Evolutionary conservation across 2,797 vertebrate species (phyloP).

Genomic region (Urocyon cinereoargenteus): DNA sequence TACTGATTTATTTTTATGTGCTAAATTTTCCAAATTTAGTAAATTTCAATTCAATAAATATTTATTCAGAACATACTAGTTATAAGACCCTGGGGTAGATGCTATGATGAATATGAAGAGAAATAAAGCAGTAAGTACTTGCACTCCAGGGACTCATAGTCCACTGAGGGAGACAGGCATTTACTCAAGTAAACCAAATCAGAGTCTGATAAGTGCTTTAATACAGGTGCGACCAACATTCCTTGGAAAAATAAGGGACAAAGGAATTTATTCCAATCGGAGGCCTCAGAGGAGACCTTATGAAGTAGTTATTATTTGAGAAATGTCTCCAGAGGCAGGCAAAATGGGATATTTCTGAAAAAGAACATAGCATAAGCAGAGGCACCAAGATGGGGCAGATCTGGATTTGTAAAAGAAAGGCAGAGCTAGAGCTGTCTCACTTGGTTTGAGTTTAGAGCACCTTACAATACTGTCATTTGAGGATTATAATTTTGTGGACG

Average conservation of each 20-base stretch:
- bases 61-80: slow-evolving; percentile 9
- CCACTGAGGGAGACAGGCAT: neutral
- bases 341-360: neutral
- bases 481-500: neutral
- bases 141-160: neutral
- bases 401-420: neutral
- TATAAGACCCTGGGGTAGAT: neutral
- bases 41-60: slow-evolving; percentile 25
- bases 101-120: slow-evolving; percentile 50
- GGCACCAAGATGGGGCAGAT: neutral
- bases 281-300: neutral
- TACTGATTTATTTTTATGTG: slow-evolving; percentile 1
- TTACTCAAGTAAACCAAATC: slow-evolving; percentile 46
- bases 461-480: neutral
- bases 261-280: slow-evolving; percentile 25
- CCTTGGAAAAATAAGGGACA: neutral
- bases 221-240: neutral
- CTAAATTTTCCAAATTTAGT: neutral
- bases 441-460: neutral
- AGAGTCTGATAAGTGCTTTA: neutral
- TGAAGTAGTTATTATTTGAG: neutral
- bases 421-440: neutral
- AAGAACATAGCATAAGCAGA: slow-evolving; percentile 8
- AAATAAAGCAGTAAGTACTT: slow-evolving; percentile 25
- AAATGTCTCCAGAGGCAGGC: neutral